These are phyloP conservation scores for Hippocampus guttulatus DNA, from an alignment of 2,113 vertebrate species.

Conservation along the genomic window DNA sequence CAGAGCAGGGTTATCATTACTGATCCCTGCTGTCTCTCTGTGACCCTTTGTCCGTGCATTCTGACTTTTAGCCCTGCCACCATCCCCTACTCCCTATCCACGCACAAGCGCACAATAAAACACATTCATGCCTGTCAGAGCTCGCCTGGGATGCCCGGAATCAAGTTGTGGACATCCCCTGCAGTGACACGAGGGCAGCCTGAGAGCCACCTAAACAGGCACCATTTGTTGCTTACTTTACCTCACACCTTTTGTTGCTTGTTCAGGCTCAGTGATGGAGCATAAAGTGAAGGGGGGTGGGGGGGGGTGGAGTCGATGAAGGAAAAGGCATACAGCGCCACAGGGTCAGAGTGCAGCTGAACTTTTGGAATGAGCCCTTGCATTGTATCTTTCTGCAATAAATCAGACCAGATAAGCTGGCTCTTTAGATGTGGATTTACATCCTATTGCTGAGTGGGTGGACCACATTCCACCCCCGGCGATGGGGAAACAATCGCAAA, in stretches of 20 bases:
- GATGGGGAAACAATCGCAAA: conserved; percentile 44
- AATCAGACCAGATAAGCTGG: conserved; percentile 65
- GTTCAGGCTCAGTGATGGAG: conserved; percentile 23
- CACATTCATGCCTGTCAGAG: conserved; percentile 39
- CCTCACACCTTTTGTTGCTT: conserved; percentile 58
- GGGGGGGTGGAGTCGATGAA: conserved; percentile 17
- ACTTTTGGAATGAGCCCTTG: conserved; percentile 57
- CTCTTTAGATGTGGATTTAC: conserved; percentile 66
- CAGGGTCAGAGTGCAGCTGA: conserved; percentile 23
- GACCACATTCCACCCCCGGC: conserved; percentile 48
- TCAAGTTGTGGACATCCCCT: conserved; percentile 39
- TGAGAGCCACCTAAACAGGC: conserved; percentile 34
- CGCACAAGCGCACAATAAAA: not conserved
- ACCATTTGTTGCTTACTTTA: conserved; percentile 66
- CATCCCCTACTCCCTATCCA: not conserved
- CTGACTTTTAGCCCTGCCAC: conserved; percentile 46
- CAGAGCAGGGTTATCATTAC: conserved; percentile 65
- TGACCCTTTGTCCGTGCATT: conserved; percentile 47
- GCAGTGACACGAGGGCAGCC: conserved; percentile 26
- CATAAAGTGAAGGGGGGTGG: conserved; percentile 1
- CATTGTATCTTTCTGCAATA: conserved; percentile 57
- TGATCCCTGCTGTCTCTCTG: conserved; percentile 53
- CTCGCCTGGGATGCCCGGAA: conserved; percentile 33
- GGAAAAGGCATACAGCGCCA: conserved; percentile 38
- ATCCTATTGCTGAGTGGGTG: conserved; percentile 44